Percentiles rank a stretch among this genome's conserved stretches.
Conservation (phyloP, 2,113 vertebrate genomes). For the Butorides virescens region DNA sequence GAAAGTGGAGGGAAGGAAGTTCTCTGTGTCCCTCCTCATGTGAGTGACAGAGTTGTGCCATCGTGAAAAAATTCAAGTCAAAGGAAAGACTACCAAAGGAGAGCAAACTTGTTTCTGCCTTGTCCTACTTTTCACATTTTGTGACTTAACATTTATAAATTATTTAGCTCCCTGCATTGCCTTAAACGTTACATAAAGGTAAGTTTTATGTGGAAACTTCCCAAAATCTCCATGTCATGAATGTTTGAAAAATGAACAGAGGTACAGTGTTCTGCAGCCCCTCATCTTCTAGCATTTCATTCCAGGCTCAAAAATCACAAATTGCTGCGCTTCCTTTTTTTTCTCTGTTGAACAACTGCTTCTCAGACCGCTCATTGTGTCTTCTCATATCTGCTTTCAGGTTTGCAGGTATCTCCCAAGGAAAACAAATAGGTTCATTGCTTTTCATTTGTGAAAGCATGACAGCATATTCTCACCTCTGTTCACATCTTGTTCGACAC, state of each 20-base stretch:
- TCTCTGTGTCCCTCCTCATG: neutral
- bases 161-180: neutral
- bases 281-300: neutral
- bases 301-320: neutral
- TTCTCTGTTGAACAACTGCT: neutral
- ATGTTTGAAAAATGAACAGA: neutral
- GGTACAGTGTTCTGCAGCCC: neutral
- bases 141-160: neutral
- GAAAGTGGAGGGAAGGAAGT: neutral
- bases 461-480: neutral
- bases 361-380: neutral
- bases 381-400: neutral
- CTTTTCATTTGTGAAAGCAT: neutral
- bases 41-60: neutral
- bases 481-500: rapidly evolving
- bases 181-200: neutral
- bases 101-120: neutral
- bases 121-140: neutral
- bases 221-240: neutral
- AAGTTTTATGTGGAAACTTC: neutral
- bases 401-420: neutral
- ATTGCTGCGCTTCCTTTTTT: neutral
- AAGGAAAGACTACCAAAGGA: neutral
- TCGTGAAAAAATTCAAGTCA: neutral
- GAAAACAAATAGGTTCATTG: neutral